Conservation (phyloP, 2,113 vertebrate genomes). For the Onychostruthus taczanowskii region DNA sequence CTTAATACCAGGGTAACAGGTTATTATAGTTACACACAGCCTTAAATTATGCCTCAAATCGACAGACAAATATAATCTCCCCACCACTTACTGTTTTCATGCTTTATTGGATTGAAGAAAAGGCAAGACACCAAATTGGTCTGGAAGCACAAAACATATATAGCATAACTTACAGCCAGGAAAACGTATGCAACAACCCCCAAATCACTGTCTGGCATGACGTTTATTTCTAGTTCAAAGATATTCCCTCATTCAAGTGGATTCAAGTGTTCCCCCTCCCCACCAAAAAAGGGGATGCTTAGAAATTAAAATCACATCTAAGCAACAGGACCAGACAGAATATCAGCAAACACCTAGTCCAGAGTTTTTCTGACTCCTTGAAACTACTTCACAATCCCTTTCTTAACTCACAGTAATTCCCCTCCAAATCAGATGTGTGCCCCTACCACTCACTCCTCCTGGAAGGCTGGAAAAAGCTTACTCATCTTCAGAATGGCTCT, state of each 20-base stretch:
- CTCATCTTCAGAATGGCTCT: not conserved
- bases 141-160: not conserved
- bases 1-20: not conserved
- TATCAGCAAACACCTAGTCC: not conserved
- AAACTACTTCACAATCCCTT: not conserved
- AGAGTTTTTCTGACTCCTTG: not conserved
- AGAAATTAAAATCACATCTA: not conserved
- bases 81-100: not conserved
- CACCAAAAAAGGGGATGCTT: not conserved
- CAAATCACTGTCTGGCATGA: not conserved
- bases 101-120: not conserved
- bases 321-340: not conserved
- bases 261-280: not conserved
- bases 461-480: not conserved
- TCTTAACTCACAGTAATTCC: not conserved
- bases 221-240: not conserved
- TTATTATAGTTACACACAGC: not conserved
- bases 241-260: not conserved
- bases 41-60: not conserved
- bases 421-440: not conserved
- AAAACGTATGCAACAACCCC: not conserved
- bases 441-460: not conserved
- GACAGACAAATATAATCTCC: not conserved
- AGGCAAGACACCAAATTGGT: not conserved
- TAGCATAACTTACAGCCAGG: not conserved